Percentiles rank a stretch among this genome's conserved stretches.
These are phyloP conservation scores for Conus betulinus DNA, from an alignment of 1,140 invertebrate species.

Conservation along the genomic window DNA sequence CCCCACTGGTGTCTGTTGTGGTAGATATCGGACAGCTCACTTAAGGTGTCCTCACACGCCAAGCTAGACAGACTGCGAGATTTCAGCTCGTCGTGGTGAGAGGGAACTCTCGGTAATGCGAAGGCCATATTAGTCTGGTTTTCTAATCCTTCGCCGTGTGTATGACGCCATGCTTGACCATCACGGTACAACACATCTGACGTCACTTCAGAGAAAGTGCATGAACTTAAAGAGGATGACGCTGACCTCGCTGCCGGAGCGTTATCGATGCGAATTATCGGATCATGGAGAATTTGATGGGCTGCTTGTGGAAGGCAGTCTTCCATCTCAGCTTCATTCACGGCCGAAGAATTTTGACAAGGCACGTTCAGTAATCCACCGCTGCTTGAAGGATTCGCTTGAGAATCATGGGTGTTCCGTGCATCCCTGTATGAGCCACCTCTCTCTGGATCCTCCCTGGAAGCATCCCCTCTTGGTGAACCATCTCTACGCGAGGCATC, in stretches of 20 bases:
- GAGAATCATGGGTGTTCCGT: neutral
- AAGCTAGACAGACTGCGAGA: neutral
- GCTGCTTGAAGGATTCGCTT: neutral
- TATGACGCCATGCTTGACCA: neutral
- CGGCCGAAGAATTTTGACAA: no score
- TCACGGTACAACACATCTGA: neutral
- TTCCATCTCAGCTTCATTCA: no score
- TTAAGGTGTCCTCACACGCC: neutral
- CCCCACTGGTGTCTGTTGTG: neutral
- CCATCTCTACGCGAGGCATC: neutral
- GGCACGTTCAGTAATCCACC: neutral
- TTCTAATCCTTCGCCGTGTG: neutral
- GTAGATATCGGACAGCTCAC: constrained; percentile 8
- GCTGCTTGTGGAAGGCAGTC: no score
- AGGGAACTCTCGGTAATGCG: neutral
- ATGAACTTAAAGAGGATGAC: neutral
- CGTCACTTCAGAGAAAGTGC: neutral
- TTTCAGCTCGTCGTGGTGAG: neutral
- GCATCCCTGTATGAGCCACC: no score
- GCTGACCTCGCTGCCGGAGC: no score
- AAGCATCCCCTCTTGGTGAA: neutral
- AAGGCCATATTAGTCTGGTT: neutral
- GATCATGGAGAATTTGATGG: no score
- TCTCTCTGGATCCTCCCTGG: neutral
- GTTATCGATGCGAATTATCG: no score